phyloP scores from a whole-genome alignment of 2,797 vertebrate species.

The Diplodus sargus region DNA sequence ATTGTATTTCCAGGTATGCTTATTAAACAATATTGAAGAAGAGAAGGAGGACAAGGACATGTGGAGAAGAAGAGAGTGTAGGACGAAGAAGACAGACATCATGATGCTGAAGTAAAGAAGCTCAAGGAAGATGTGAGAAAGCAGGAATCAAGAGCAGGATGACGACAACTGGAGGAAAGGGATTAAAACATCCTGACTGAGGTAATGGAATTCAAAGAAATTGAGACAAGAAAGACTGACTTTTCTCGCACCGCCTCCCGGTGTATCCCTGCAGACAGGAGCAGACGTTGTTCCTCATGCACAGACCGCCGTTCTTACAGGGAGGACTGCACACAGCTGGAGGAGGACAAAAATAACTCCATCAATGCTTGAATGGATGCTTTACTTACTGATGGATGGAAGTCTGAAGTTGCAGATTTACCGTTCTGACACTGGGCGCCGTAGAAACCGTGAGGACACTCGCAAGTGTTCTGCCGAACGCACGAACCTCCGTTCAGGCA shows the following conservation, averaged over 20 bases:
- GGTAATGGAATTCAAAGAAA: neutral
- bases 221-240: slow-evolving; percentile 78
- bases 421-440: slow-evolving; percentile 87
- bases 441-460: slow-evolving; percentile 86
- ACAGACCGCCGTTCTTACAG: slow-evolving; percentile 91
- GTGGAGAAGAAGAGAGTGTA: neutral
- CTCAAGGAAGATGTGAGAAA: neutral
- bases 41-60: neutral
- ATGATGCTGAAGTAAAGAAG: neutral
- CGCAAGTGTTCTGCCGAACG: slow-evolving; percentile 77
- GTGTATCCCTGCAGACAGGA: slow-evolving; percentile 87
- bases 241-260: slow-evolving; percentile 90
- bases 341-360: neutral
- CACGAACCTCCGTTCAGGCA: slow-evolving; percentile 89
- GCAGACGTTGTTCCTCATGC: slow-evolving; percentile 90
- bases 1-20: no score
- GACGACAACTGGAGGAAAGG: no score
- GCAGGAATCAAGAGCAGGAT: no score
- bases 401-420: slow-evolving; percentile 52
- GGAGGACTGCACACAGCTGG: slow-evolving; percentile 90
- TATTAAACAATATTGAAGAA: no score
- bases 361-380: neutral
- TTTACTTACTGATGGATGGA: neutral
- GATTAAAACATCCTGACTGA: no score
- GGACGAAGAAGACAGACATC: neutral